phyloP scores from a whole-genome alignment of 1,140 invertebrate genomes.

The Parapsyche elsis region DNA sequence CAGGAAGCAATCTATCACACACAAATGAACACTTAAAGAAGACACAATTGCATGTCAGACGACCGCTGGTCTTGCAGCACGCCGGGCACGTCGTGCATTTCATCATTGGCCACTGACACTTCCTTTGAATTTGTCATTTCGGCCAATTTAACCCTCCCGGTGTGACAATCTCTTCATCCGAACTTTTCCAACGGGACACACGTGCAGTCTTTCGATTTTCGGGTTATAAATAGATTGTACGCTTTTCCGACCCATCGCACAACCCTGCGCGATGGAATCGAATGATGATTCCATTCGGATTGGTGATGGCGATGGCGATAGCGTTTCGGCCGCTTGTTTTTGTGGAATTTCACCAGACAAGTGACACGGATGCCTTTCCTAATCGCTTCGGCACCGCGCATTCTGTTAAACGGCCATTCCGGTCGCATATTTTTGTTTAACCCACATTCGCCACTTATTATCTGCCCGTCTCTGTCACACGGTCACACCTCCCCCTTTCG shows the following conservation, averaged over 20 bases:
- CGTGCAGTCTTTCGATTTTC: too few species aligned
- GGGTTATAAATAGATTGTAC: too few species aligned
- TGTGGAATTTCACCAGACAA: conserved; percentile 31
- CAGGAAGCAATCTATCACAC: conserved; percentile 52
- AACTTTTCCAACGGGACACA: too few species aligned
- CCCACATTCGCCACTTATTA: conserved; percentile 44
- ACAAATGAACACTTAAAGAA: conserved; percentile 52
- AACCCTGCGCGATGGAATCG: too few species aligned
- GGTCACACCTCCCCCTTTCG: background rate
- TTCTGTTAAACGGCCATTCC: conserved; percentile 40
- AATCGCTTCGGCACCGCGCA: background rate
- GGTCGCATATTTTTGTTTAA: conserved; percentile 50
- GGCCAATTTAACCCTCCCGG: background rate
- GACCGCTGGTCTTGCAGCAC: background rate
- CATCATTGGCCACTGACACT: background rate
- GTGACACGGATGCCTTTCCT: conserved; percentile 21
- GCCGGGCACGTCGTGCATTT: background rate
- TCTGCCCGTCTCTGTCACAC: background rate
- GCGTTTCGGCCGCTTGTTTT: background rate
- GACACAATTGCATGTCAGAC: conserved; percentile 44
- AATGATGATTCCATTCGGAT: background rate
- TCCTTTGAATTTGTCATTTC: conserved; percentile 1
- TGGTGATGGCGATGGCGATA: background rate
- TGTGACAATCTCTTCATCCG: too few species aligned
- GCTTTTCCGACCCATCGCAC: too few species aligned